phyloP scores from a whole-genome alignment of 2,113 vertebrate species.

The Ginglymostoma cirratum region DNA sequence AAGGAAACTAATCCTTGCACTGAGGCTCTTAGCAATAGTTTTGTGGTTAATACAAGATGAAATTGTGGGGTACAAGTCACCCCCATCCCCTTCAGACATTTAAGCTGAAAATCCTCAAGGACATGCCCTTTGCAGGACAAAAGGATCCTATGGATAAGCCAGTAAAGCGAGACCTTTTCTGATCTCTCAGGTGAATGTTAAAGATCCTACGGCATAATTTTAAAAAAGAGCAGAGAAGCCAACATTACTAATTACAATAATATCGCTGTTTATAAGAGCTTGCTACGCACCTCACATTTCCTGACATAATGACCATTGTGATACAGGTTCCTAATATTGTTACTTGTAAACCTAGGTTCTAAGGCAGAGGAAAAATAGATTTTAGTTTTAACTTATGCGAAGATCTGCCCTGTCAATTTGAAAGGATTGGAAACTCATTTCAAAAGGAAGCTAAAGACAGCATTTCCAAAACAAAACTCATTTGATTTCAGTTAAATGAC shows the following conservation, averaged over 20 bases:
- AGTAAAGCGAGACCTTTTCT: background rate
- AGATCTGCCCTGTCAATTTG: too few relatives aligned
- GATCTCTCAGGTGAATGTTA: background rate
- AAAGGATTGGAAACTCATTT: too few relatives aligned
- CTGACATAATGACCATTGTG: background rate
- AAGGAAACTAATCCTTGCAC: background rate
- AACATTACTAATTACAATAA: background rate
- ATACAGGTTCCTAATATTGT: too few relatives aligned
- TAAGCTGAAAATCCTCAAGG: background rate
- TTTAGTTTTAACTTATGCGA: too few relatives aligned
- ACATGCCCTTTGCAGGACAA: background rate
- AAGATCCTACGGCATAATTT: background rate
- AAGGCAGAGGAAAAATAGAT: too few relatives aligned
- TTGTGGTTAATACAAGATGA: background rate
- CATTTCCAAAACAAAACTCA: too few relatives aligned
- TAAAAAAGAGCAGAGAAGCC: background rate
- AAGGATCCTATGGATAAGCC: background rate
- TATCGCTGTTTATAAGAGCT: background rate
- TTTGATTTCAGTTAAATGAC: too few relatives aligned
- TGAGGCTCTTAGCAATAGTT: background rate
- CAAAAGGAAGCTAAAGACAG: too few relatives aligned
- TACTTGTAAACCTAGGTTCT: too few relatives aligned
- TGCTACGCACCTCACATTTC: background rate
- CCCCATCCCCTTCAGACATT: background rate
- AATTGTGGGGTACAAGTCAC: background rate